Conservation (phyloP, 2,888 invertebrate genomes). For the Oscheius sp. region DNA sequence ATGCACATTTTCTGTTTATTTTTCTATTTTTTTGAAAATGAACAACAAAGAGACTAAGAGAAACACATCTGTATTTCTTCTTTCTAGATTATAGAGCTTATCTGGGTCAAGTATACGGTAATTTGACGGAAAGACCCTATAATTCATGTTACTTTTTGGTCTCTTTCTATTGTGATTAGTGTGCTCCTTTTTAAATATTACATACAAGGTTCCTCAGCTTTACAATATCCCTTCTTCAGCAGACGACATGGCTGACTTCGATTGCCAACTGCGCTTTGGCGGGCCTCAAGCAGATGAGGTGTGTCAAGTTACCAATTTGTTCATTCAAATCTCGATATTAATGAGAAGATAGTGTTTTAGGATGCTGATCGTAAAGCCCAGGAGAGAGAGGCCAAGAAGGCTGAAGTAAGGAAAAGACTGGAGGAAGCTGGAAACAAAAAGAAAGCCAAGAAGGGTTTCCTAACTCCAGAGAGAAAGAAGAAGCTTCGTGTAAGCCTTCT, state of each 20-base stretch:
- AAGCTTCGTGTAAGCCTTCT: slow-evolving; percentile 84
- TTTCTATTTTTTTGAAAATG: too few relatives aligned
- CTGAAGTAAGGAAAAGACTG: slow-evolving; percentile 96
- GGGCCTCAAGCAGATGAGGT: slow-evolving; percentile 58
- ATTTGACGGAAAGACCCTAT: too few relatives aligned
- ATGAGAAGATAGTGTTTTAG: slow-evolving; percentile 29
- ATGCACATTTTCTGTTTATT: slow-evolving; percentile 1
- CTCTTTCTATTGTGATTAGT: too few relatives aligned
- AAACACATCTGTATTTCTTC: too few relatives aligned
- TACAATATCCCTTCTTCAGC: slow-evolving; percentile 19
- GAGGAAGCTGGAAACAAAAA: slow-evolving; percentile 97
- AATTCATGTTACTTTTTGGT: too few relatives aligned
- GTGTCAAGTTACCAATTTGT: slow-evolving; percentile 2
- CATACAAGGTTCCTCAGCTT: slow-evolving; percentile 1
- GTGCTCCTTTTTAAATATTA: too few relatives aligned
- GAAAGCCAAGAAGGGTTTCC: slow-evolving; percentile 99
- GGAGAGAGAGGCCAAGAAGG: slow-evolving; percentile 96
- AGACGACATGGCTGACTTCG: slow-evolving; percentile 39
- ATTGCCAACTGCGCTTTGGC: slow-evolving; percentile 57
- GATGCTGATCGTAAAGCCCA: slow-evolving; percentile 82
- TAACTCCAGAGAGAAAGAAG: slow-evolving; percentile 99
- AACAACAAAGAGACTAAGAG: too few relatives aligned
- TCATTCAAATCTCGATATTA: background rate
- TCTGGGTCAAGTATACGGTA: too few relatives aligned
- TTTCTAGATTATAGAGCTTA: too few relatives aligned